These are phyloP conservation scores for Sciurus niger DNA, from an alignment of 2,113 vertebrate species.

Conservation along the genomic window DNA sequence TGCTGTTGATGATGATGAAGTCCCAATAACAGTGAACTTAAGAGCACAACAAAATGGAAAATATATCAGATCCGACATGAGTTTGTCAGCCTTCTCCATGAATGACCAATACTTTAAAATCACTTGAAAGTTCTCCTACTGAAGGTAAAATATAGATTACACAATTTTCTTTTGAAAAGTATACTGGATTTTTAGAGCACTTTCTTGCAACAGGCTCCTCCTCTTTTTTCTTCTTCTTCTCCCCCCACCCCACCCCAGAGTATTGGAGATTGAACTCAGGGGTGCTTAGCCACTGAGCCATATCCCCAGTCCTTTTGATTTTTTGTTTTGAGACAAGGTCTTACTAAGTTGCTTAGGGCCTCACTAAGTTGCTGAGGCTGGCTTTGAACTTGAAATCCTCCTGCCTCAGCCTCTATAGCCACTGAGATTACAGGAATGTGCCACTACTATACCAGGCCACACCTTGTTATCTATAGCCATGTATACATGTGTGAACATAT, in stretches of 20 bases:
- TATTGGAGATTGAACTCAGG: too few species aligned
- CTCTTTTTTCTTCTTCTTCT: too few species aligned
- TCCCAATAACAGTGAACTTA: not conserved
- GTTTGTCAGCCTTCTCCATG: not conserved
- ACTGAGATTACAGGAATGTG: too few species aligned
- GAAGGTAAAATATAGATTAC: not conserved
- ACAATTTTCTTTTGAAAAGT: slow-evolving; percentile 43
- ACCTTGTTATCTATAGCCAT: not conserved
- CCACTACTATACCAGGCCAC: too few species aligned
- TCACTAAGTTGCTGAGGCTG: too few species aligned
- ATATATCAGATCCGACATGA: not conserved
- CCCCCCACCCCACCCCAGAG: too few species aligned
- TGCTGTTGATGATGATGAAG: slow-evolving; percentile 25
- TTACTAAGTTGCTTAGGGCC: too few species aligned
- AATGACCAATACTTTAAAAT: not conserved
- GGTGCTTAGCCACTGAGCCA: too few species aligned
- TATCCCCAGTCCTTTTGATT: too few species aligned
- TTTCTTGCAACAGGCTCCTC: not conserved
- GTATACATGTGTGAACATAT: rapidly evolving
- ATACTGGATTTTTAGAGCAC: not conserved
- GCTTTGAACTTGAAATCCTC: too few species aligned
- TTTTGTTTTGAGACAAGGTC: too few species aligned
- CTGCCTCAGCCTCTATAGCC: too few species aligned
- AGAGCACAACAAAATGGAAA: slow-evolving; percentile 48
- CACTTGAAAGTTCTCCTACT: slow-evolving; percentile 48